These are phyloP conservation scores for Galerucella pusilla DNA, from an alignment of 2,888 invertebrate species.

Conservation along the genomic window DNA sequence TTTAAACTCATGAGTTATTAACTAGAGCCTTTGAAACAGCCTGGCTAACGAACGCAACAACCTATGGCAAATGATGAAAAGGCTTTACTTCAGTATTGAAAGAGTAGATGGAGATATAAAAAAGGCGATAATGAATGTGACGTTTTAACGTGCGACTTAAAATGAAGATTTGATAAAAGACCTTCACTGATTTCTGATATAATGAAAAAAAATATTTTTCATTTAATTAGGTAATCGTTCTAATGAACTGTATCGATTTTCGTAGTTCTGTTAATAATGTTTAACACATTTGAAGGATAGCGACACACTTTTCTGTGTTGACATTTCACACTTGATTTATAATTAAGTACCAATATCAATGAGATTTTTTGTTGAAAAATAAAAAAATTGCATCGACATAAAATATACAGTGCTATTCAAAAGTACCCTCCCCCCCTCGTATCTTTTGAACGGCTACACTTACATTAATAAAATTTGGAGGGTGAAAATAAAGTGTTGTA, in stretches of 20 bases:
- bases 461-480: too few species aligned
- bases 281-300: constrained; percentile 52
- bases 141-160: neutral
- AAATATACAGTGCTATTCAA: too few species aligned
- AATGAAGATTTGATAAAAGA: neutral
- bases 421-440: too few species aligned
- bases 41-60: too few species aligned
- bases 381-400: neutral
- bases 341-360: constrained; percentile 34
- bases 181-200: constrained; percentile 1
- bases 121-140: neutral
- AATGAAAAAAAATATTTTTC: constrained; percentile 12
- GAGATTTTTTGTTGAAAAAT: neutral
- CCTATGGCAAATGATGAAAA: too few species aligned
- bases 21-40: too few species aligned
- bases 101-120: neutral
- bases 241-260: constrained; percentile 32
- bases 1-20: too few species aligned
- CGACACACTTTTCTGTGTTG: constrained; percentile 51
- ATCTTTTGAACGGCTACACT: too few species aligned
- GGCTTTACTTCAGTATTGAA: neutral
- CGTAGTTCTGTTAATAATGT: constrained; percentile 37
- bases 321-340: constrained; percentile 43
- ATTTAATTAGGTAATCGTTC: constrained; percentile 24
- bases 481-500: too few species aligned